Percentiles rank a stretch among this genome's conserved stretches.
Evolutionary conservation across 1,140 invertebrate species (phyloP).

Genomic region (Hetaerina americana): DNA sequence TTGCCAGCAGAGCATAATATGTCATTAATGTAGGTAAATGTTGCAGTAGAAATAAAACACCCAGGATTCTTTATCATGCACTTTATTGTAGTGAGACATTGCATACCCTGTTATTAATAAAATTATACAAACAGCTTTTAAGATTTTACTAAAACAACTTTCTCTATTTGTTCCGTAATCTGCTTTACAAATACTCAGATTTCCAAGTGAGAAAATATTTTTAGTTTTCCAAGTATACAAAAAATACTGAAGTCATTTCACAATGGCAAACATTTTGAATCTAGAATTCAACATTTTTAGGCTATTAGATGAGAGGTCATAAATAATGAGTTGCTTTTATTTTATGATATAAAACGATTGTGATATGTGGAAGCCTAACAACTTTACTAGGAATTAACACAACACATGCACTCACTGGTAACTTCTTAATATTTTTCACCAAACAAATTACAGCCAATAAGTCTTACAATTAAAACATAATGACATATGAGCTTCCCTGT

Average conservation of each 20-base stretch:
- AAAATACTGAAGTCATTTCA: background rate
- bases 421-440: background rate
- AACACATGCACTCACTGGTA: background rate
- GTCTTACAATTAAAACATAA: no score
- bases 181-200: background rate
- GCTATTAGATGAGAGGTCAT: background rate
- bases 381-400: background rate
- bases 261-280: background rate
- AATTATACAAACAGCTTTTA: background rate
- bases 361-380: background rate
- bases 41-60: no score
- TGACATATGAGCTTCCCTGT: background rate
- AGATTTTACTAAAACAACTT: background rate
- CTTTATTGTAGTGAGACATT: background rate
- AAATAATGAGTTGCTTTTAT: background rate
- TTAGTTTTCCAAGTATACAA: background rate
- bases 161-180: background rate
- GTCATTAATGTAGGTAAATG: no score
- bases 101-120: background rate
- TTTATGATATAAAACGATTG: background rate
- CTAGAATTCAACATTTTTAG: background rate
- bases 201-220: background rate
- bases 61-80: no score
- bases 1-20: no score
- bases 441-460: background rate